Percentiles rank a stretch among this genome's conserved stretches.
Evolutionary conservation across 1,140 invertebrate genomes (phyloP).

Genomic region (Halesus radiatus): DNA sequence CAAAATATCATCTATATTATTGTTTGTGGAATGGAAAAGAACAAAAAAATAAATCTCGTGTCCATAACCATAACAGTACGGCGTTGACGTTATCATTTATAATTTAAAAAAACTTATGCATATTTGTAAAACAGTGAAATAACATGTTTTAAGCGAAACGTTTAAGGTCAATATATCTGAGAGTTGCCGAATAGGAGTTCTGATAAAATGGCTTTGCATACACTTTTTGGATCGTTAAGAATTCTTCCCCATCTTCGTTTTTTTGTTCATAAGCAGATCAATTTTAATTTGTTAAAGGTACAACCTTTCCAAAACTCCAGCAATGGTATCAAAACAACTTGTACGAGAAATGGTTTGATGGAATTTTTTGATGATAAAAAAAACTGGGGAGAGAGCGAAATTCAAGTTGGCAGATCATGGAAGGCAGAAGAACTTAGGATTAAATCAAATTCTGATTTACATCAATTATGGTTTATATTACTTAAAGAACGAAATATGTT

Average conservation of each 20-base stretch:
- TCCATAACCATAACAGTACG: no score
- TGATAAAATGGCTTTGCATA: constrained; percentile 14
- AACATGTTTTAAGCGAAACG: neutral
- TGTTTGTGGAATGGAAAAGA: no score
- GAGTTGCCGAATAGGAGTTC: neutral
- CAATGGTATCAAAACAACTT: constrained; percentile 65
- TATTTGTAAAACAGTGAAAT: no score
- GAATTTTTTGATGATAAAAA: constrained; percentile 94
- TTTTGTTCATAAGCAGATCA: neutral
- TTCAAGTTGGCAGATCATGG: constrained; percentile 92
- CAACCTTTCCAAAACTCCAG: neutral
- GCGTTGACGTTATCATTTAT: no score
- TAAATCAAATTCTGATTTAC: constrained; percentile 96
- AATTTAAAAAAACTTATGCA: no score
- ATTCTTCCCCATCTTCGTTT: constrained; percentile 13
- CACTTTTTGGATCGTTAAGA: constrained; percentile 17
- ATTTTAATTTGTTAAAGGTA: neutral
- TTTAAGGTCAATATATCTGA: neutral
- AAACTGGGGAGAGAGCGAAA: constrained; percentile 85
- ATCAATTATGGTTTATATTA: constrained; percentile 97
- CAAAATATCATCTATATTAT: no score
- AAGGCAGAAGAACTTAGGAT: constrained; percentile 90
- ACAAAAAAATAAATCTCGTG: no score
- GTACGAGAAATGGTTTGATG: constrained; percentile 73
- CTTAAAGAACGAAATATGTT: constrained; percentile 98